phyloP scores from a whole-genome alignment of 2,888 invertebrate genomes.

The Macrophya alboannulata region DNA sequence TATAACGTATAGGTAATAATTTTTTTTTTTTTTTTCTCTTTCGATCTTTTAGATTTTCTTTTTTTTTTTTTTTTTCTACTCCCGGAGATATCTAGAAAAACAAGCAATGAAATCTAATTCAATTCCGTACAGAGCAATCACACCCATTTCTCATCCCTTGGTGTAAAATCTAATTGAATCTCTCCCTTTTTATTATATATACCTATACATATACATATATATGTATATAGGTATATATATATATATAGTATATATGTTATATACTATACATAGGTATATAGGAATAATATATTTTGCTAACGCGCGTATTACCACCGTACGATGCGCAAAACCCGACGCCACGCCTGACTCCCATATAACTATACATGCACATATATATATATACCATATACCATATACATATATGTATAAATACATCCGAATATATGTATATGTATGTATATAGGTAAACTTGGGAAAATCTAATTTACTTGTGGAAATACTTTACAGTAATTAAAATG shows the following conservation, averaged over 20 bases:
- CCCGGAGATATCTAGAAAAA: background rate
- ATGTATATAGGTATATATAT: background rate
- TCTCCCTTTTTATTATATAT: background rate
- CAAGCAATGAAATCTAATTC: background rate
- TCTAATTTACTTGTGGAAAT: conserved; percentile 12
- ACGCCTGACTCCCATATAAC: conserved; percentile 1
- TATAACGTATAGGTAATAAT: background rate
- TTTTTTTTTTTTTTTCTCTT: background rate
- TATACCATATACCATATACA: background rate
- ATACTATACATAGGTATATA: too few relatives aligned
- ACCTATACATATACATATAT: background rate
- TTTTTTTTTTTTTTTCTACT: background rate
- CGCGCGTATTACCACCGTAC: conserved; percentile 7
- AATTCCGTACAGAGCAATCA: conserved; percentile 19
- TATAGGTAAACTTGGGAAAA: background rate
- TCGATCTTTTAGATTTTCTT: background rate
- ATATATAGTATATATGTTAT: too few relatives aligned
- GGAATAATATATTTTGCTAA: background rate
- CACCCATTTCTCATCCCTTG: conserved; percentile 29
- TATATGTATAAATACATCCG: background rate
- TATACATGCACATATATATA: background rate
- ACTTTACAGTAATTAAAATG: background rate
- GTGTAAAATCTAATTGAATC: conserved; percentile 18
- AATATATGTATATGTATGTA: background rate
- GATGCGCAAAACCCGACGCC: background rate